Evolutionary conservation across 1,140 invertebrate species (phyloP), one percentile per base, ranked within the genome.

Genomic region (Leptinotarsa undecemlineata): DNA sequence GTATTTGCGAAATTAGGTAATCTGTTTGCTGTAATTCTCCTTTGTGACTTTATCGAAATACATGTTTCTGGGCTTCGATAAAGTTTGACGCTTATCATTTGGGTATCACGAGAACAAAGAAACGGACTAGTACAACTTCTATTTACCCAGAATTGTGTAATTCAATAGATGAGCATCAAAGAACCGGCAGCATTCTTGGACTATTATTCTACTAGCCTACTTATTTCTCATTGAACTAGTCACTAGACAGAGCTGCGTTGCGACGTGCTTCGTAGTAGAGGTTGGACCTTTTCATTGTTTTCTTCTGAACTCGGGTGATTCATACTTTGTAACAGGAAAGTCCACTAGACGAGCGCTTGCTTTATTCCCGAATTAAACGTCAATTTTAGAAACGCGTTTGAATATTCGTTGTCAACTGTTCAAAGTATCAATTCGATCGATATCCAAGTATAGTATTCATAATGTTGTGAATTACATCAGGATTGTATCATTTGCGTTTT

Each of bases 121-220:
- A 57, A 57, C 11, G 51, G 14, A 57, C 51, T n/a, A 15, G 15
- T 57, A 57, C 17, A n/a, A 15, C n/a, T 57, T 57, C n/a, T 14
- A 57, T 15, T 57, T n/a, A 1, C 14, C 51, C 51, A 19, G n/a
- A 57, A 57, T 57, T 57, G n/a, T 57, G 14, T 57, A 57, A 57
- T 57, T 19, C 51, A 57, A 57, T 15, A 57, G 51, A 57, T 57
- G 51, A 64, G 62, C 20, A 64, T 23, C n/a, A 64, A 15, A n/a
- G 20, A n/a, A 64, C 20, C 20, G 62, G 62, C 62, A 64, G 70
- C 77, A 80, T 76, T 80, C 79, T 81, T 81, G 80, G 78, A 81
- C 80, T 81, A 19, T 74, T 79, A 79, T 77, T 80, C 81, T 68
- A 83, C 81, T 83, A 83, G 81, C 82, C 82, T 83, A 83, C 76